These are phyloP conservation scores for Pollenia amentaria DNA, from an alignment of 2,888 invertebrate genomes.

Conservation along the genomic window DNA sequence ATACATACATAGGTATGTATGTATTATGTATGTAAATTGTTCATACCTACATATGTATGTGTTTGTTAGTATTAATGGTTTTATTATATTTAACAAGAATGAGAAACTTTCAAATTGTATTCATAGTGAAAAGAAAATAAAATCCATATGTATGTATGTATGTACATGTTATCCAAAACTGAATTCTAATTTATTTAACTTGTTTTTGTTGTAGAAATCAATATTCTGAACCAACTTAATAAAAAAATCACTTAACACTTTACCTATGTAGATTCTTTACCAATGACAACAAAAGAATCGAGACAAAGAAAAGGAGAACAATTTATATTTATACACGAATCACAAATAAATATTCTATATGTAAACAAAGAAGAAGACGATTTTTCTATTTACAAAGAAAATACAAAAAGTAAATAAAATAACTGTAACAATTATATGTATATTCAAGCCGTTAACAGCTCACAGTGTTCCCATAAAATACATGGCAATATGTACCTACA, in stretches of 20 bases:
- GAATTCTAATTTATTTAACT: background rate
- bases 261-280: constrained; percentile 29
- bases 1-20: background rate
- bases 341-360: background rate
- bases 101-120: constrained; percentile 16
- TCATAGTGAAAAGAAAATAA: background rate
- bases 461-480: too few relatives aligned
- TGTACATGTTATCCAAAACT: background rate
- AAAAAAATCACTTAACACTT: constrained; percentile 19
- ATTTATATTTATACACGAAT: constrained; percentile 24
- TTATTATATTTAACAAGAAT: background rate
- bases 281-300: background rate
- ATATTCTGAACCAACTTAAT: constrained; percentile 1
- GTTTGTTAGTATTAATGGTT: too few relatives aligned
- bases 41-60: background rate
- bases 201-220: background rate
- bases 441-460: too few relatives aligned
- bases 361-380: background rate
- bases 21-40: background rate
- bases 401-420: background rate
- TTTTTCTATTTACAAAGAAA: background rate
- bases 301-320: background rate
- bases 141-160: too few relatives aligned
- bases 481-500: too few relatives aligned
- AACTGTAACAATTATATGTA: constrained; percentile 28